phyloP scores from a whole-genome alignment of 2,113 vertebrate species.

The Channa argus region DNA sequence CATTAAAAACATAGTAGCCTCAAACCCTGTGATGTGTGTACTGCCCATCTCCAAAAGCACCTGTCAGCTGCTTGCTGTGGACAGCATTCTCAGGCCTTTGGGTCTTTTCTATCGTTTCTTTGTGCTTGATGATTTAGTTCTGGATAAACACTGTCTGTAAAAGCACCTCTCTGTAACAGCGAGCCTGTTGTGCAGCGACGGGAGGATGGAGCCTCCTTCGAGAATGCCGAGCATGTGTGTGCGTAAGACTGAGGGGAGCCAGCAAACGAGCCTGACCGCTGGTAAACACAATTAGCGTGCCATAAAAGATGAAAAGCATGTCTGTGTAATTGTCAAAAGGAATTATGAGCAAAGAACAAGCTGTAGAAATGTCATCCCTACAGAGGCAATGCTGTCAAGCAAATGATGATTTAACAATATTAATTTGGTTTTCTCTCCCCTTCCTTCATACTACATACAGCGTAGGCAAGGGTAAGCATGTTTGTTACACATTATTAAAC shows the following conservation, averaged over 20 bases:
- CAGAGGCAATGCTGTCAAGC: constrained; percentile 29
- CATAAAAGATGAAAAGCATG: constrained; percentile 47
- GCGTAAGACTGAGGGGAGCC: constrained; percentile 14
- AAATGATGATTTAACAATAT: constrained; percentile 35
- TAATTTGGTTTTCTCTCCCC: constrained; percentile 7
- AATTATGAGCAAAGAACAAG: constrained; percentile 50
- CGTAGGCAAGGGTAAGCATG: constrained; percentile 50
- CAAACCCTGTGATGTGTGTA: too few species aligned
- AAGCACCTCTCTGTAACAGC: not conserved
- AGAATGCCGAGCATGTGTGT: constrained; percentile 1
- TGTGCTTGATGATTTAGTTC: not conserved
- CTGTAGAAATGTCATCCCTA: constrained; percentile 18
- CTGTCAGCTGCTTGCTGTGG: too few species aligned
- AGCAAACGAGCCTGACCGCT: constrained; percentile 39
- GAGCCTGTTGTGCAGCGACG: constrained; percentile 16
- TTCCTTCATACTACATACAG: constrained; percentile 49
- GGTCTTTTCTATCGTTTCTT: not conserved
- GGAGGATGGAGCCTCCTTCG: constrained; percentile 1
- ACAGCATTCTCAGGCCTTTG: not conserved
- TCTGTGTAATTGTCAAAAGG: constrained; percentile 51
- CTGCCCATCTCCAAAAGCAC: too few species aligned
- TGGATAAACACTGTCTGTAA: not conserved
- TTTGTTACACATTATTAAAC: constrained; percentile 71
- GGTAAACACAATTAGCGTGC: constrained; percentile 65
- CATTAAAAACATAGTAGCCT: too few species aligned